These are phyloP conservation scores for Lasioglossum vierecki DNA, from an alignment of 2,888 invertebrate genomes.

Conservation along the genomic window DNA sequence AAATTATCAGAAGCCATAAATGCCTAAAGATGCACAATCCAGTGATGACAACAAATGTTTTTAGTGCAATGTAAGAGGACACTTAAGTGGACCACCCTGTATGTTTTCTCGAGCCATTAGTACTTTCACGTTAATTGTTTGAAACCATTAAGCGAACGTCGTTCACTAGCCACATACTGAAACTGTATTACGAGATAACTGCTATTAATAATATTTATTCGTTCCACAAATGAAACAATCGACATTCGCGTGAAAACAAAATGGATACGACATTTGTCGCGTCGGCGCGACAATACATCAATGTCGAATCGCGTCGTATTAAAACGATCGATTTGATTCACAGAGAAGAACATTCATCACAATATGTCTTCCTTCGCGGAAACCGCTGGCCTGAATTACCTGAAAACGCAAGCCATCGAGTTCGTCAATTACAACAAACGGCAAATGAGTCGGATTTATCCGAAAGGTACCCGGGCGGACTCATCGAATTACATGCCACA, in stretches of 20 bases:
- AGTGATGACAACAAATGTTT: no score
- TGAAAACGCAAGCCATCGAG: slow-evolving; percentile 98
- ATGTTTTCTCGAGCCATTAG: not conserved
- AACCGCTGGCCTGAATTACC: slow-evolving; percentile 97
- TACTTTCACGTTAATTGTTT: no score
- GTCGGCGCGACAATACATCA: not conserved
- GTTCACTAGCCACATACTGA: no score
- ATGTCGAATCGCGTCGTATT: not conserved
- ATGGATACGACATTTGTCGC: not conserved
- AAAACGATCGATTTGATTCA: not conserved
- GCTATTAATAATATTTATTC: not conserved
- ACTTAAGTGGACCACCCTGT: no score
- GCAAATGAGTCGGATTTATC: slow-evolving; percentile 99
- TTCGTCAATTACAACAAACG: slow-evolving; percentile 99
- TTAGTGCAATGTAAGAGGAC: no score
- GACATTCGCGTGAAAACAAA: not conserved
- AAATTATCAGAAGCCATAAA: no score
- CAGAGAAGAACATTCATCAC: slow-evolving; percentile 97
- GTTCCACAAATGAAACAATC: not conserved
- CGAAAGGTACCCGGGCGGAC: slow-evolving; percentile 99
- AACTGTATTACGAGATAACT: not conserved
- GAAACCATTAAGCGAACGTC: no score
- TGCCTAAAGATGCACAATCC: no score
- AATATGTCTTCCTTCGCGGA: slow-evolving; percentile 99
- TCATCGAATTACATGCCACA: slow-evolving; percentile 99